Evolutionary conservation across 2,888 invertebrate species (phyloP), one percentile per base, ranked within the genome.

Genomic region (Drosophila suboccidentalis): DNA sequence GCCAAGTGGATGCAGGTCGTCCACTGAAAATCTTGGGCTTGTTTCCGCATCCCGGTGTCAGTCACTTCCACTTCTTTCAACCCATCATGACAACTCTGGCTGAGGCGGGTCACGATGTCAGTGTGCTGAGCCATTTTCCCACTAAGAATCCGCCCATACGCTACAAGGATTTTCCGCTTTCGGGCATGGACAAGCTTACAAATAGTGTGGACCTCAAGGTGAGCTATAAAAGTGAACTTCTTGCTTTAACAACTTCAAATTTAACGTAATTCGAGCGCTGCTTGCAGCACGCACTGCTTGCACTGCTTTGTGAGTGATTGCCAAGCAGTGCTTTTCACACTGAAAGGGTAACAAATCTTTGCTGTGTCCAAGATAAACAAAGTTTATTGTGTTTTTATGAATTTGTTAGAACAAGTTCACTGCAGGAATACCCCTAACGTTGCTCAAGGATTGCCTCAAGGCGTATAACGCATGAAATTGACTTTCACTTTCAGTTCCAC

Each of bases 31-130:
- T 93, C 32, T 82, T 93, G 17, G 93, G 93, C 8, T 58, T 94
- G 36, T 93, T 94, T 81, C 93, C 93, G 2, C 92, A 93, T 87
- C 92, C 92, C 4, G 93, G 92, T 6, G 73, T 92, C 19, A 94
- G 93, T 68, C 94, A 94, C 79, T 93, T 93, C 84, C 90, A 92
- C 29, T 93, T 93, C 83, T 93, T 93, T 65, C 93, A 93, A 69
- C 91, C 93, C 9, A 91, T 94, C 9, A 89, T 94, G 84, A 90
- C 92, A n/a, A 93, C 92, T 13, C 84, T 94, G 38, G 94, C 93
- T 2, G 91, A 92, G 61, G 90, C 91, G 34, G 94, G 94, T 0
- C 94, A 94, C 72, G 91, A 94, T 58, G 92, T 94, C 0, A 93
- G 93, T 4, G 93, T 94, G 70, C 85, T 94, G 3, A 93, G 93